phyloP scores from a whole-genome alignment of 2,888 invertebrate genomes.

The Sympetrum striolatum region DNA sequence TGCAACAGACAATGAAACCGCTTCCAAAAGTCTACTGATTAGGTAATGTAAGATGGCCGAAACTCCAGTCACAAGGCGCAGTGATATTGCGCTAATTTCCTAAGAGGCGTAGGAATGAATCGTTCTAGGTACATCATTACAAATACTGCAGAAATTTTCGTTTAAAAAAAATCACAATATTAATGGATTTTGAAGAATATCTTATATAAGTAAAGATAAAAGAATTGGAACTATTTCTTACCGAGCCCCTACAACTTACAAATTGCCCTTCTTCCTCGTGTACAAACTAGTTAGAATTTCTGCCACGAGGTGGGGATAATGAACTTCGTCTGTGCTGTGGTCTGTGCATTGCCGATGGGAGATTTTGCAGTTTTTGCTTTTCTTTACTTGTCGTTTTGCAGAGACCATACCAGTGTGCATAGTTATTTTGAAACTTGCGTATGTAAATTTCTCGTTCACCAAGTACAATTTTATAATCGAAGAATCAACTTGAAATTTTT shows the following conservation, averaged over 20 bases:
- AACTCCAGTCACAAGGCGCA: slow-evolving; percentile 39
- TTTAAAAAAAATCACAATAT: not conserved
- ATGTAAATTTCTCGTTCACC: no score
- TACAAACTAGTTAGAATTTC: slow-evolving; percentile 25
- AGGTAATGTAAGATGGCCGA: slow-evolving; percentile 83
- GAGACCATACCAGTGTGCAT: no score
- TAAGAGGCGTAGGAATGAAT: not conserved
- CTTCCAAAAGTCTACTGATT: slow-evolving; percentile 85
- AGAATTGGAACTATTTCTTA: slow-evolving; percentile 1
- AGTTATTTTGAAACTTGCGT: no score
- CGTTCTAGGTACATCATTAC: not conserved
- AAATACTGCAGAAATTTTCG: not conserved
- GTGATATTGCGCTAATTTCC: slow-evolving; percentile 34
- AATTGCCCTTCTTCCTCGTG: slow-evolving; percentile 38
- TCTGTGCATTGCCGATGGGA: not conserved
- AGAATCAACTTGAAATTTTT: no score
- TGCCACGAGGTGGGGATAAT: slow-evolving; percentile 10
- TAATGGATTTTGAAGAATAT: not conserved
- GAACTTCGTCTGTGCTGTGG: not conserved
- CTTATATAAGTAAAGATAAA: not conserved
- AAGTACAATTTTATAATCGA: no score
- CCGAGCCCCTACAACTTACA: slow-evolving; percentile 18
- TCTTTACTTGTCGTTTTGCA: not conserved
- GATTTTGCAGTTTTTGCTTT: not conserved
- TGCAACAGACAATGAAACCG: slow-evolving; percentile 82